These are phyloP conservation scores for Telmatherina bonti DNA, from an alignment of 2,797 vertebrate species.

Conservation along the genomic window DNA sequence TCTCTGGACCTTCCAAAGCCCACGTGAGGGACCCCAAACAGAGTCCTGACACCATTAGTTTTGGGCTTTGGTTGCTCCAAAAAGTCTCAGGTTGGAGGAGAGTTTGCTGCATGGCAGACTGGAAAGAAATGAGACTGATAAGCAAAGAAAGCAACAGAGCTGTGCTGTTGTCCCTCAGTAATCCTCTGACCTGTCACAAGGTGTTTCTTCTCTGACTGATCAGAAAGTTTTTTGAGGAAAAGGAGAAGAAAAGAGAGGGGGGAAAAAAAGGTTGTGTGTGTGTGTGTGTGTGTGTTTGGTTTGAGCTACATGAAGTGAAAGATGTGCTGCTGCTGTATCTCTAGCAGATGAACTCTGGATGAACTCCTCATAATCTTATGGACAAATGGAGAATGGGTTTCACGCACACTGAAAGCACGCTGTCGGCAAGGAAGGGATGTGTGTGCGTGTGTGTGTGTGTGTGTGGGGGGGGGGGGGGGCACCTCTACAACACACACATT, in stretches of 20 bases:
- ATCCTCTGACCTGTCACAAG: background rate
- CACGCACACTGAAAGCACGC: conserved; percentile 38
- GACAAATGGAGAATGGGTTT: conserved; percentile 80
- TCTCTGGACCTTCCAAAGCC: background rate
- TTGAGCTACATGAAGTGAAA: conserved; percentile 56
- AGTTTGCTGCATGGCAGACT: conserved; percentile 44
- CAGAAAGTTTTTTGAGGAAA: conserved; percentile 45
- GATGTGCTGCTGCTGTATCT: conserved; percentile 72
- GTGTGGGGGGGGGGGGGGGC: conserved; percentile 15
- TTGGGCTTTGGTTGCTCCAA: conserved; percentile 15
- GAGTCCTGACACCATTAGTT: conserved; percentile 19
- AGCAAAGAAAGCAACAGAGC: background rate
- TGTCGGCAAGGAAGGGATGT: conserved; percentile 22
- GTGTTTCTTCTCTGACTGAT: conserved; percentile 33
- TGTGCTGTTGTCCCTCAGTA: background rate
- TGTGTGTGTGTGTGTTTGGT: conserved; percentile 24
- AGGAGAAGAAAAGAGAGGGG: background rate
- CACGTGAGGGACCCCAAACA: background rate
- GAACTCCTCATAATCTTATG: conserved; percentile 87
- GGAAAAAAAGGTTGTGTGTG: background rate
- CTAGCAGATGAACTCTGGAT: conserved; percentile 84
- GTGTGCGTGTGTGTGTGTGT: too few relatives aligned
- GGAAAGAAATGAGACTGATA: conserved; percentile 18
- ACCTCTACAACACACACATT: conserved; percentile 63
- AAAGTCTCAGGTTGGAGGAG: conserved; percentile 36